Conservation (phyloP, 2,113 vertebrate genomes). For the Pristiophorus japonicus region DNA sequence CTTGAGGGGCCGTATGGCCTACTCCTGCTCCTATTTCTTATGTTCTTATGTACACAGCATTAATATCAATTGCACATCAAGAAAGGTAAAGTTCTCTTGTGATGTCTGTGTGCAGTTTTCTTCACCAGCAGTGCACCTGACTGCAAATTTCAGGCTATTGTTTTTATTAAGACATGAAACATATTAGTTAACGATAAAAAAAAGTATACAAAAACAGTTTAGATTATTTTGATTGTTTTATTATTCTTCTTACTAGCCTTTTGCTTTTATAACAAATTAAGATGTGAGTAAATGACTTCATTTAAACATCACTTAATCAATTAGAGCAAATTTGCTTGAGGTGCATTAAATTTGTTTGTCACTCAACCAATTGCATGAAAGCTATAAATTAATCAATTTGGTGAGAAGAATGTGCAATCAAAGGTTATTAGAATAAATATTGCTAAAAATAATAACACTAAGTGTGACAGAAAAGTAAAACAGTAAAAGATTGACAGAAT, state of each 20-base stretch:
- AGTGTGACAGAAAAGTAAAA: neutral
- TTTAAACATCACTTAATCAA: constrained; percentile 27
- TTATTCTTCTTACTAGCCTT: neutral
- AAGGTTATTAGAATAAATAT: neutral
- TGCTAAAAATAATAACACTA: neutral
- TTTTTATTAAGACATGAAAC: neutral
- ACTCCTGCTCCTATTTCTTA: too few relatives aligned
- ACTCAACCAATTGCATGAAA: neutral
- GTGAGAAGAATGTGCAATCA: neutral
- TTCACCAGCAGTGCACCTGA: too few relatives aligned
- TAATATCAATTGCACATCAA: too few relatives aligned
- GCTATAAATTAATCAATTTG: too few relatives aligned
- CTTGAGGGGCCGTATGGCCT: too few relatives aligned
- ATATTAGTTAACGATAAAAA: neutral
- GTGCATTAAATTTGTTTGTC: constrained; percentile 16
- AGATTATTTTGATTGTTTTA: neutral
- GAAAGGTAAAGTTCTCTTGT: too few relatives aligned
- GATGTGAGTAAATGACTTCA: neutral
- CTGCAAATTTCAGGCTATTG: neutral
- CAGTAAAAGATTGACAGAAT: neutral
- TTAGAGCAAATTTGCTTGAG: neutral
- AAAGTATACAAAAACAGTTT: neutral
- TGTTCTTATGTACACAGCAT: too few relatives aligned
- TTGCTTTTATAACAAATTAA: neutral
- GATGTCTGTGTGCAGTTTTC: too few relatives aligned